These are phyloP conservation scores for Lepidurus couesii DNA, from an alignment of 1,140 invertebrate species.

Conservation along the genomic window DNA sequence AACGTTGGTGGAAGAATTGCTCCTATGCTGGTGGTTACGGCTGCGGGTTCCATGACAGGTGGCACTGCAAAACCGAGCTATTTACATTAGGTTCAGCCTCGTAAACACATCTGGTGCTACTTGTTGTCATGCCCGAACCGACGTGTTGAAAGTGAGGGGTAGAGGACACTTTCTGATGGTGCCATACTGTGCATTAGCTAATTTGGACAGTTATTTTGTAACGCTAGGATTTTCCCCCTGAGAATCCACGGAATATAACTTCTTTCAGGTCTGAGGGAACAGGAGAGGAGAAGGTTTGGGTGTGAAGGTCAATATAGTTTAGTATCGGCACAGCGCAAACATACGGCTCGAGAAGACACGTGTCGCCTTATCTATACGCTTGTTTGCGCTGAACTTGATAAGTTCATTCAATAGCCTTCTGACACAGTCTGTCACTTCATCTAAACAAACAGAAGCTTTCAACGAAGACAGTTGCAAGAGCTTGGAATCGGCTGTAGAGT, in stretches of 20 bases:
- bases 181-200: neutral
- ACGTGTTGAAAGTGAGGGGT: too few relatives aligned
- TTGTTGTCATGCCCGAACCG: neutral
- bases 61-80: neutral
- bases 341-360: neutral
- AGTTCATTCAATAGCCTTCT: neutral
- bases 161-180: too few relatives aligned
- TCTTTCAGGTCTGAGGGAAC: neutral
- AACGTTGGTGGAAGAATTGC: neutral
- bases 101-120: conserved; percentile 15
- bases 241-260: neutral
- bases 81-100: neutral
- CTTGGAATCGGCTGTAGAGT: neutral
- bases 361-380: neutral
- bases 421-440: neutral
- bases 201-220: neutral
- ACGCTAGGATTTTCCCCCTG: too few relatives aligned
- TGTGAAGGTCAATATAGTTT: neutral
- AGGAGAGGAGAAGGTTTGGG: neutral
- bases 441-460: neutral
- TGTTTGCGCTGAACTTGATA: neutral
- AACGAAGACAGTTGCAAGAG: neutral
- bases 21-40: neutral
- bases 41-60: conserved; percentile 12
- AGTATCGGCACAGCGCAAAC: neutral